Conservation (phyloP, 2,113 vertebrate species). For the Peromyscus maniculatus region DNA sequence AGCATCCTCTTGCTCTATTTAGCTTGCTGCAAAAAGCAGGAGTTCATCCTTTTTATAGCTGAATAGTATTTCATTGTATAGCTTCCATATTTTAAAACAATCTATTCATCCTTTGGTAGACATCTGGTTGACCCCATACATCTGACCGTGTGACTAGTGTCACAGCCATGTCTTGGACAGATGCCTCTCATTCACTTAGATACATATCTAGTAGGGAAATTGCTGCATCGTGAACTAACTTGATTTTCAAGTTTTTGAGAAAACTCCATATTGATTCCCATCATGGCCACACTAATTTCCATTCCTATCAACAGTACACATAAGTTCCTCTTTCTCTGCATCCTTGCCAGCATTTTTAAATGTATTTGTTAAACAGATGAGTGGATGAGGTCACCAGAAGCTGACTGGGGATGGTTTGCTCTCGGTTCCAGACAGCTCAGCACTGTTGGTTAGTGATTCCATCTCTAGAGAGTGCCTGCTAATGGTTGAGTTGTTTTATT, state of each 20-base stretch:
- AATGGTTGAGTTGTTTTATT: neutral
- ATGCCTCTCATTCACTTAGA: neutral
- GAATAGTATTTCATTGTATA: neutral
- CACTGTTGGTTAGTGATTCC: neutral
- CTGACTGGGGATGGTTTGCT: neutral
- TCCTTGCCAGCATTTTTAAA: neutral
- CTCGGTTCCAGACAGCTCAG: neutral
- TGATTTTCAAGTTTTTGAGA: neutral
- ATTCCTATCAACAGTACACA: neutral
- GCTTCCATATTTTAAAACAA: neutral
- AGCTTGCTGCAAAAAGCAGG: neutral
- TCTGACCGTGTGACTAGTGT: neutral
- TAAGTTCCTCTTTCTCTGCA: neutral
- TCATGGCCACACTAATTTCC: neutral
- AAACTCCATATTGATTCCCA: neutral
- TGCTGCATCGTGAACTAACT: neutral
- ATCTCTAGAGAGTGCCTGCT: neutral
- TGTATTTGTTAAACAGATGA: neutral
- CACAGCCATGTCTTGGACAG: neutral
- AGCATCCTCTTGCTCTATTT: neutral
- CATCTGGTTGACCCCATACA: neutral
- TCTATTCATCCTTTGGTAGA: neutral
- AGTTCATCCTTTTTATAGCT: neutral
- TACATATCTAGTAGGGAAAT: neutral
- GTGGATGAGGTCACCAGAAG: neutral